Base-by-base conservation (phyloP, 2,797 vertebrate genomes). In the Valencia hispanica region DNA sequence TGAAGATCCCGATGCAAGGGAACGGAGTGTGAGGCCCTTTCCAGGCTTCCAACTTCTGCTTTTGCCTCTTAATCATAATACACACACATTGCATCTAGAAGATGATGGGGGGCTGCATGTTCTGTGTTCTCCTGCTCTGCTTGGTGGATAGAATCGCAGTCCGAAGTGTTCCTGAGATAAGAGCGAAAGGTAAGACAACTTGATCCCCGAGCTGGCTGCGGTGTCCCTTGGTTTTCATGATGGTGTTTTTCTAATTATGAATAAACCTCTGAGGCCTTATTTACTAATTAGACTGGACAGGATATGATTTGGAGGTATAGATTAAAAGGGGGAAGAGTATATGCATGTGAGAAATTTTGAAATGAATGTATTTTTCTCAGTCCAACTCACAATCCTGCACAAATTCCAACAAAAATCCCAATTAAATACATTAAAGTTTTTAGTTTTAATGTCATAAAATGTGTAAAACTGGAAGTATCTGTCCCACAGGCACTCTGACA, bases 1-100 rank as follows among this genome's bases (percentile, higher is more conserved):
- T 50, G 85, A 79, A 68, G 75, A 75, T 73, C 80, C 94, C 87
- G 71, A 95, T 95, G 95, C 91, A 87, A 87, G 87, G 73, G 85
- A 73, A 81, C 50, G 73, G 91, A 70, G 84, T 79, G 86, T 93
- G 90, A 95, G 87, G 92, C 91, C 89, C 76, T 15, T n/a, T 53
- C 77, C 77, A 79, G 89, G 88, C 89, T 90, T 83, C 84, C 68
- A 43, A 9, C 74, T 10, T 45, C 17, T 5, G 72, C 7, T 20
- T 73, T 45, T 70, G 70, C 69, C 61, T 45, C 86, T 83, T 34
- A 70, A 78, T 48, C 72, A 51, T 45, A 80, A 86, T 80, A 83
- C 68, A 72, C 68, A 39, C 68, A 11, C 77, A 11, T 78, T 78
- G 74, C 75, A 41, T 83, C 80, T 53, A 72, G 89, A 92, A 89